phyloP scores from a whole-genome alignment of 2,888 invertebrate genomes.

The Liposcelis brunnea region DNA sequence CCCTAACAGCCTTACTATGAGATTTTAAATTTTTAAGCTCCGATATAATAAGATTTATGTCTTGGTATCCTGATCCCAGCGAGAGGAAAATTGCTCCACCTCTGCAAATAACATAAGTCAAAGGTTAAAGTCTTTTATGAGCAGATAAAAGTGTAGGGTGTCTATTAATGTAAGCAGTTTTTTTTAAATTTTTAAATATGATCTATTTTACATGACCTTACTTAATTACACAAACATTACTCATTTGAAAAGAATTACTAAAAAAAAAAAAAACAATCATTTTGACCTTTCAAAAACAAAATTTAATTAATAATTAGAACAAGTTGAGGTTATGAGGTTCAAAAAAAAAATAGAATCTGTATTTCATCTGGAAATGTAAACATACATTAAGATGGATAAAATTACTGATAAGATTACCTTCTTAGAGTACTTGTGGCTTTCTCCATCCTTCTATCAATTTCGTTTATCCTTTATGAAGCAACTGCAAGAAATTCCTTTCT shows the following conservation, averaged over 20 bases:
- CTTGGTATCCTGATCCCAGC: slow-evolving; percentile 23
- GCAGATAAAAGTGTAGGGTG: too few species aligned
- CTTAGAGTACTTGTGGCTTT: slow-evolving; percentile 19
- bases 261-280: too few species aligned
- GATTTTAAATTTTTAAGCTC: slow-evolving; percentile 29
- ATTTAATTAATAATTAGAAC: neutral
- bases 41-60: slow-evolving; percentile 30
- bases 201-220: too few species aligned
- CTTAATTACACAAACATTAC: too few species aligned
- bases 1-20: slow-evolving; percentile 27
- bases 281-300: too few species aligned
- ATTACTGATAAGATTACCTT: slow-evolving; percentile 16
- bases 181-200: too few species aligned
- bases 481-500: too few species aligned
- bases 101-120: slow-evolving; percentile 10
- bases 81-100: too few species aligned
- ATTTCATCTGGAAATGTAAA: neutral
- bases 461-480: too few species aligned
- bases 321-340: neutral
- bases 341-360: neutral
- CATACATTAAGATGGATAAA: too few species aligned
- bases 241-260: too few species aligned
- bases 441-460: slow-evolving; percentile 16
- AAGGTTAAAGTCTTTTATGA: slow-evolving; percentile 18
- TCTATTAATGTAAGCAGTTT: too few species aligned